These are phyloP conservation scores for Austrofundulus limnaeus DNA, from an alignment of 2,113 vertebrate genomes.

Conservation along the genomic window DNA sequence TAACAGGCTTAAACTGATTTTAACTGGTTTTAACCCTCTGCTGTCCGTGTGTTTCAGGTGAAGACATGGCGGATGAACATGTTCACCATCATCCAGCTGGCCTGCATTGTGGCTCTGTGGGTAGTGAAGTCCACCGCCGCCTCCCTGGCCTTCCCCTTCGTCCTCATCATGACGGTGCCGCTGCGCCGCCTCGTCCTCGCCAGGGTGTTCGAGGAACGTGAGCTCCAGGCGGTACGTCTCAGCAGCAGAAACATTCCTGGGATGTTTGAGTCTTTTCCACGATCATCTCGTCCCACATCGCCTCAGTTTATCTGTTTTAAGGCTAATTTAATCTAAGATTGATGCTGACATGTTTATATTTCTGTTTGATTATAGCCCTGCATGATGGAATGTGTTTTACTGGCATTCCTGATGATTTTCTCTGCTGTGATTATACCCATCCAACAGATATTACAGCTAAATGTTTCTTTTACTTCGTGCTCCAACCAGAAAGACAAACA, in stretches of 20 bases:
- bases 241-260: conserved; percentile 44
- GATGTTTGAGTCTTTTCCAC: conserved; percentile 30
- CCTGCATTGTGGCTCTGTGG: conserved; percentile 93
- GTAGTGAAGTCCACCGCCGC: conserved; percentile 93
- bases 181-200: conserved; percentile 90
- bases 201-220: conserved; percentile 91
- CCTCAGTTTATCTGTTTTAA: conserved; percentile 21
- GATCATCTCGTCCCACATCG: conserved; percentile 22
- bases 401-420: conserved; percentile 27
- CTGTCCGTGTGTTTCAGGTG: conserved; percentile 79
- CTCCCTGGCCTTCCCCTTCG: conserved; percentile 94
- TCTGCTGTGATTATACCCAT: conserved; percentile 17
- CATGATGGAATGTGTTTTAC: conserved; percentile 7
- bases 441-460: conserved; percentile 28
- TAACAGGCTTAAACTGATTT: too few relatives aligned
- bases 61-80: conserved; percentile 99
- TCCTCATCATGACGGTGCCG: conserved; percentile 97
- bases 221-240: conserved; percentile 90
- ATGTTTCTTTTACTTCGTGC: conserved; percentile 40
- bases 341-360: conserved; percentile 24
- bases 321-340: conserved; percentile 19
- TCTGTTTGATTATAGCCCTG: not conserved
- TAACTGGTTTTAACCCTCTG: too few relatives aligned
- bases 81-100: conserved; percentile 93
- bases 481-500: conserved; percentile 31